Evolutionary conservation across 2,888 invertebrate genomes (phyloP).

Genomic region (Mythimna ferrago): DNA sequence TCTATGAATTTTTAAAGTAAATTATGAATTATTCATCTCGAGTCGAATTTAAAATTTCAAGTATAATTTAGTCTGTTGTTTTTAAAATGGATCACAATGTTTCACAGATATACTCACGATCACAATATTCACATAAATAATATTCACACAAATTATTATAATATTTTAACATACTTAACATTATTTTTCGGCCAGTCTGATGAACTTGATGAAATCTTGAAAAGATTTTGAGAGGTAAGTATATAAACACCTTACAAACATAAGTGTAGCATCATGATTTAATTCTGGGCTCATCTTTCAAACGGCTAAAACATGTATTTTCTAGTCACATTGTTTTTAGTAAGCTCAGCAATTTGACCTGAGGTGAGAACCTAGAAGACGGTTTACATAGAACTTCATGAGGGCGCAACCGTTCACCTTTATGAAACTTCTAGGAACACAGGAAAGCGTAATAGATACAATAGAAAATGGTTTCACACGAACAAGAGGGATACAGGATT

Average conservation of each 20-base stretch:
- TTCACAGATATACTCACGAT: background rate
- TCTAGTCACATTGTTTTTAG: background rate
- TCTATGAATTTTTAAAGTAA: constrained; percentile 19
- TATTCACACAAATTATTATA: no score
- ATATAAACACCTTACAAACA: no score
- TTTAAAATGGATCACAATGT: background rate
- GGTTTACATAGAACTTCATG: background rate
- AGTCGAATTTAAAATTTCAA: constrained; percentile 1
- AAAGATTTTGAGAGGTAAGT: no score
- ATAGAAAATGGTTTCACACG: background rate
- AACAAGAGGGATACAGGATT: no score
- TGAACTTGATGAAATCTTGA: no score
- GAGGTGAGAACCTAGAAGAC: background rate
- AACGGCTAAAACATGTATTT: background rate
- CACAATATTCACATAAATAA: background rate
- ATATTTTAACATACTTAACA: no score
- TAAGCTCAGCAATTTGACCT: constrained; percentile 1
- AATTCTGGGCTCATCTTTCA: background rate
- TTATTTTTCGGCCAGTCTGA: no score
- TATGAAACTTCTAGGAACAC: background rate
- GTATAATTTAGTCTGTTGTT: constrained; percentile 9
- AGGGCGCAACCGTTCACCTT: background rate
- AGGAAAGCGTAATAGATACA: background rate
- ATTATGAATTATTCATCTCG: constrained; percentile 44
- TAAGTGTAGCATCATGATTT: no score